phyloP scores from a whole-genome alignment of 2,888 invertebrate genomes.

The Antheraea assamensis region DNA sequence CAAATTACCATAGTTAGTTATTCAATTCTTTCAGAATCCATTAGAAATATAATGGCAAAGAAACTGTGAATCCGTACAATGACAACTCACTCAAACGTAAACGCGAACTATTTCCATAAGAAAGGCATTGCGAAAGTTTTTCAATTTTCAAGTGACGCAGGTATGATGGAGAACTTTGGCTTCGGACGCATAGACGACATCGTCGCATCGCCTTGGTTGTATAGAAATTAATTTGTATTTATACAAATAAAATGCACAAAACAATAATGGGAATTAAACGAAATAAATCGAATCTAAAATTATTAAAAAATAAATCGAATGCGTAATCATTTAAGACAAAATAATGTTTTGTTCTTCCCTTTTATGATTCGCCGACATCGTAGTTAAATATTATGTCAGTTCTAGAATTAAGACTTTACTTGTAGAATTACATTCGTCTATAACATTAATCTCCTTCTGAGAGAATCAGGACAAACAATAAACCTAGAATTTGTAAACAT shows the following conservation, averaged over 20 bases:
- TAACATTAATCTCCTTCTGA: too few species aligned
- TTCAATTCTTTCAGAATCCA: not conserved
- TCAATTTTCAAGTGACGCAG: constrained; percentile 82
- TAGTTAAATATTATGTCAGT: too few species aligned
- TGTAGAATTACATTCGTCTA: too few species aligned
- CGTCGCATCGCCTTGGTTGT: not conserved
- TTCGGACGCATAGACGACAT: constrained; percentile 54
- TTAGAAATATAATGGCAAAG: constrained; percentile 20
- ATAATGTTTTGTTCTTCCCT: too few species aligned
- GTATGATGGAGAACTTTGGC: constrained; percentile 78
- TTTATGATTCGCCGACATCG: too few species aligned
- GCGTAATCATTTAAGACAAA: not conserved
- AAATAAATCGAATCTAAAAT: not conserved
- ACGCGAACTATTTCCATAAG: constrained; percentile 80
- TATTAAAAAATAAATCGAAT: not conserved
- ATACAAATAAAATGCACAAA: not conserved
- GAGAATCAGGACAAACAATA: too few species aligned
- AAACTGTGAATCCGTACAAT: constrained; percentile 71
- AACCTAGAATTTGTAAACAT: too few species aligned
- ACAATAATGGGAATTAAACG: not conserved
- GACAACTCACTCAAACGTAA: constrained; percentile 79
- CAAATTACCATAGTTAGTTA: not conserved
- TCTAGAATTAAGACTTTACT: too few species aligned
- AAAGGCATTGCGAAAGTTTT: constrained; percentile 80
- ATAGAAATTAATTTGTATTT: not conserved